These are phyloP conservation scores for Heliconius ismenius DNA, from an alignment of 2,888 invertebrate species.

Conservation along the genomic window DNA sequence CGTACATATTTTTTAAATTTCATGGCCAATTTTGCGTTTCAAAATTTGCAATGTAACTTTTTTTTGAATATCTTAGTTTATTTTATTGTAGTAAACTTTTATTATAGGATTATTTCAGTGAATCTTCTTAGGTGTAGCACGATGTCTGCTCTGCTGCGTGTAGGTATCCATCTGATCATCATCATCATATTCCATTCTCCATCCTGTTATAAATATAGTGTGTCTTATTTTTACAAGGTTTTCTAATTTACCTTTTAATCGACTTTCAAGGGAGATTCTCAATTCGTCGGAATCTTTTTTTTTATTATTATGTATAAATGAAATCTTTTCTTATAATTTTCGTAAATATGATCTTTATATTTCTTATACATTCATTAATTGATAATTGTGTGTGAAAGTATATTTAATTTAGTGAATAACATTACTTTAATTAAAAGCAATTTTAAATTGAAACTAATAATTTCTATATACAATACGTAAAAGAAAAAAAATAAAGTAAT, in stretches of 20 bases:
- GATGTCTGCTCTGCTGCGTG: conserved; percentile 2
- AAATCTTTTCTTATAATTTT: background rate
- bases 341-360: background rate
- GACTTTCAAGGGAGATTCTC: background rate
- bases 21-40: conserved; percentile 8
- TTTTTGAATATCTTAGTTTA: background rate
- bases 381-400: background rate
- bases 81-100: background rate
- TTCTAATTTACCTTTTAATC: background rate
- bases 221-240: background rate
- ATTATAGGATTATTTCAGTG: background rate
- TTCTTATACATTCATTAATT: background rate
- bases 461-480: background rate
- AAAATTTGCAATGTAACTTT: background rate
- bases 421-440: background rate
- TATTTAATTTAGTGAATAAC: background rate
- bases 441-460: background rate
- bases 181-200: too few relatives aligned
- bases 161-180: background rate
- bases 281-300: too few relatives aligned
- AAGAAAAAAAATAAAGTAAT: background rate
- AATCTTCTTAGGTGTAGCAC: background rate
- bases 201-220: background rate
- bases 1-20: conserved; percentile 27
- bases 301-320: background rate